These are phyloP conservation scores for Argyresthia albistria DNA, from an alignment of 2,888 invertebrate genomes.

Conservation along the genomic window DNA sequence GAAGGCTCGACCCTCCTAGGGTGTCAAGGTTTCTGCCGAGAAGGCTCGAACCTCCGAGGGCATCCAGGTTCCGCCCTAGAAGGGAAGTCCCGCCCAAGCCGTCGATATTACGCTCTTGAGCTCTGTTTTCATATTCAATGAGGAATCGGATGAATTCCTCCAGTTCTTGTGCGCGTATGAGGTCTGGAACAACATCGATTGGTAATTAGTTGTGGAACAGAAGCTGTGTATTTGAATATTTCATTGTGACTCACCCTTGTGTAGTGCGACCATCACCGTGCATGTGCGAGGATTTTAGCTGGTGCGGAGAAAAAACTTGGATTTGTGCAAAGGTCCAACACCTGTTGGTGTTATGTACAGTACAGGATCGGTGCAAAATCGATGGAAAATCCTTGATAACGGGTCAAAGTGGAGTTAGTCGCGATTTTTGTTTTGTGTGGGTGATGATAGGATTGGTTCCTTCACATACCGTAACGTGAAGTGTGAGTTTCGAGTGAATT, in stretches of 20 bases:
- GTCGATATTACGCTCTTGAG: conserved; percentile 21
- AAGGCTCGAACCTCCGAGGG: conserved; percentile 10
- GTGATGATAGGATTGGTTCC: too few relatives aligned
- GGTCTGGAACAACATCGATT: conserved; percentile 35
- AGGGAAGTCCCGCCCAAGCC: conserved; percentile 15
- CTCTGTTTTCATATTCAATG: conserved; percentile 28
- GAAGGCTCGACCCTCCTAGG: conserved; percentile 28
- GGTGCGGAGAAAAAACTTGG: conserved; percentile 1
- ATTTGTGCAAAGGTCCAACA: background rate
- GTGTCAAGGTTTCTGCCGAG: conserved; percentile 12
- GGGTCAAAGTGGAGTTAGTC: too few relatives aligned
- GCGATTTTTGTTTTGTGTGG: too few relatives aligned
- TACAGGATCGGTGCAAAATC: background rate
- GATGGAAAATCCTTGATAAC: background rate
- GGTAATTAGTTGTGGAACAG: background rate
- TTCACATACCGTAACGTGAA: too few relatives aligned
- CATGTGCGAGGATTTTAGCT: background rate
- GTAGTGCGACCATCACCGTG: background rate
- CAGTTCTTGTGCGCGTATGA: conserved; percentile 38
- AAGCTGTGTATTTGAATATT: background rate
- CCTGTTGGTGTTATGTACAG: background rate
- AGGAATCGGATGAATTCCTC: conserved; percentile 45
- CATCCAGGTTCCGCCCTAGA: conserved; percentile 11
- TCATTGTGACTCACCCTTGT: background rate
- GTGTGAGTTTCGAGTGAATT: too few relatives aligned